These are phyloP conservation scores for Acholoe squamosa DNA, from an alignment of 2,888 invertebrate species.

Conservation along the genomic window DNA sequence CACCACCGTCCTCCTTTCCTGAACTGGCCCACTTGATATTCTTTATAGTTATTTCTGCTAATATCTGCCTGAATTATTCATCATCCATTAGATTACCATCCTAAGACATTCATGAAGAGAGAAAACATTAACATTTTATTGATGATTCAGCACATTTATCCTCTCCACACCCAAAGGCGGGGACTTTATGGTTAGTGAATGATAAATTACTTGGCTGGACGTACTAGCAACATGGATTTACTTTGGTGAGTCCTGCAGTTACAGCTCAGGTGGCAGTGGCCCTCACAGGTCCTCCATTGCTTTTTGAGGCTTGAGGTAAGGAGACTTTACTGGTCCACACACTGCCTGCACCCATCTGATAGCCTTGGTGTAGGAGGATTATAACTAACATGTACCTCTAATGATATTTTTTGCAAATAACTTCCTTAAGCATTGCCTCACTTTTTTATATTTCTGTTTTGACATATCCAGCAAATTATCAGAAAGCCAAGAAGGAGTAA, in stretches of 20 bases:
- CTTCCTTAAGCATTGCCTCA: neutral
- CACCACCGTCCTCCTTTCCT: too few relatives aligned
- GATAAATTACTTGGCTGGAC: neutral
- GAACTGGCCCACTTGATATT: too few relatives aligned
- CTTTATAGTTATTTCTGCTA: too few relatives aligned
- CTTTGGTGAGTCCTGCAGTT: neutral
- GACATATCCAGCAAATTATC: neutral
- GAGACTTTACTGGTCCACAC: neutral
- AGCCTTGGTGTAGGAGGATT: neutral
- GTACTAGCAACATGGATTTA: conserved; percentile 2
- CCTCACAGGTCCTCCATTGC: neutral
- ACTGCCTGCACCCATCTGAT: neutral
- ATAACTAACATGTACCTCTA: neutral
- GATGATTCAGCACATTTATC: neutral
- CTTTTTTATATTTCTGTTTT: neutral
- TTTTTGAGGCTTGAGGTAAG: neutral
- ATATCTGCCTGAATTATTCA: too few relatives aligned
- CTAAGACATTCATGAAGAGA: too few relatives aligned
- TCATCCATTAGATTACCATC: too few relatives aligned
- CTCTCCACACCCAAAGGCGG: neutral
- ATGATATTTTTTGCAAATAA: neutral
- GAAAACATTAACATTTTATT: neutral
- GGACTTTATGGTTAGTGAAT: neutral
- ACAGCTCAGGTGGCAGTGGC: neutral
- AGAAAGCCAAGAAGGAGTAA: neutral